Base-by-base conservation (phyloP, 1,140 invertebrate genomes). In the Saxidomus purpurata region DNA sequence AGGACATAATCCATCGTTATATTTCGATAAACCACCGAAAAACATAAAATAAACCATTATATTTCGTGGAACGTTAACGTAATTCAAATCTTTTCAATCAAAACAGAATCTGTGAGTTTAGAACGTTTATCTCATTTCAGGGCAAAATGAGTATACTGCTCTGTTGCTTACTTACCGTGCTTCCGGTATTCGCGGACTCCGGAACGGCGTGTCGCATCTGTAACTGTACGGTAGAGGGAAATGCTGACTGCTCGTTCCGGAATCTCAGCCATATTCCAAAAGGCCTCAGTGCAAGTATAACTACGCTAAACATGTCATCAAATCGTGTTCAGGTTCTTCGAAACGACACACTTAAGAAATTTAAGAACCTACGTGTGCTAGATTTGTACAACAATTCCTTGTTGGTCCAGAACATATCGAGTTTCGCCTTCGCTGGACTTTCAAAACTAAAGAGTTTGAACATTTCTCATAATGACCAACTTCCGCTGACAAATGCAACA, bases 381-480 rank as follows among this genome's bases (percentile, higher is more conserved):
- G 80, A 82, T 43, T 47, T 82, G 25, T 67, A 61, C 80, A 82
- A 82, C 52, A 63, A 38, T 13, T 38, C 80, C 8, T 25, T 82
- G 19, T 2, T n/a, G 34, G 25, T 6, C n/a, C 19, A 63, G 38
- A 40, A 25, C 17, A 11, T 28, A 40, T 52, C 43, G 4, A 19
- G 19, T 8, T 13, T 0, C 19, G 52, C 86, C 13, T 88, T 88
- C 55, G 4, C 6, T 25, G 77, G 77, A 11, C 63, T 88, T 0
- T n/a, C 28, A 6, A 69, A 80, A 0, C 31, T 88, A 13, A 43
- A 36, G 11, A 9, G 59, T 69, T 40, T 88, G 17, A 88, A 88
- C 49, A 69, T 88, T 19, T 88, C 86, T 36, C 6, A 25, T 1
- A 88, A 88, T 77, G 55, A 69, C 2, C 25, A 69, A 8, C 25